These are phyloP conservation scores for Luffia ferchaultella DNA, from an alignment of 2,888 invertebrate species.

Conservation along the genomic window DNA sequence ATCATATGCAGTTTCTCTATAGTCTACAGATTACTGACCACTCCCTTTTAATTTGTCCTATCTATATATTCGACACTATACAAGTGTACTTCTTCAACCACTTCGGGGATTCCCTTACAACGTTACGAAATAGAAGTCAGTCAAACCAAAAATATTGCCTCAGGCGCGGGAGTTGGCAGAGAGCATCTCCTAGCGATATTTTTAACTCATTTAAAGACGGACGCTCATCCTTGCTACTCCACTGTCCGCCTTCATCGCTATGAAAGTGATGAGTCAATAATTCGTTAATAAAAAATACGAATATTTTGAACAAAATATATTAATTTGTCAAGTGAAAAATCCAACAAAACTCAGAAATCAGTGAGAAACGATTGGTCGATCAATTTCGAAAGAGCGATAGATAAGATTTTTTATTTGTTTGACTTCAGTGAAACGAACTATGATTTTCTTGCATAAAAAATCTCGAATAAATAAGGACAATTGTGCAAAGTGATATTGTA, in stretches of 20 bases:
- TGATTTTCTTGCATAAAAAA: not conserved
- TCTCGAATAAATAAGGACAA: not conserved
- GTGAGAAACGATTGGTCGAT: too few species aligned
- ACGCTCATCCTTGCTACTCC: slow-evolving; percentile 52
- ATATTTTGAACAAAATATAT: not conserved
- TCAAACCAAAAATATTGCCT: slow-evolving; percentile 39
- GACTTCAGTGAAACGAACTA: not conserved
- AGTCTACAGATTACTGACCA: too few species aligned
- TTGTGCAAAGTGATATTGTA: slow-evolving; percentile 4
- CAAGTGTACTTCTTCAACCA: too few species aligned
- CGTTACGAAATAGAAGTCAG: slow-evolving; percentile 54
- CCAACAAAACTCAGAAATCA: too few species aligned
- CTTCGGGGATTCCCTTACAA: slow-evolving; percentile 23
- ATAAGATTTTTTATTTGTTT: too few species aligned
- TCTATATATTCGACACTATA: too few species aligned
- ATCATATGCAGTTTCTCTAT: too few species aligned
- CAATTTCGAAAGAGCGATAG: too few species aligned
- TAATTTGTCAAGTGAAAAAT: too few species aligned
- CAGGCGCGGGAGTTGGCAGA: slow-evolving; percentile 47
- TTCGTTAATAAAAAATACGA: slow-evolving; percentile 8
- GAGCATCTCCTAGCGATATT: slow-evolving; percentile 63
- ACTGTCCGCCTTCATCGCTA: slow-evolving; percentile 30
- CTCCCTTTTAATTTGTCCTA: too few species aligned
- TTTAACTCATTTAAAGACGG: slow-evolving; percentile 62
- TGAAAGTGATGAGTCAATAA: slow-evolving; percentile 51